Base-by-base conservation (phyloP, 1,140 invertebrate species). In the Ridgeia piscesae region DNA sequence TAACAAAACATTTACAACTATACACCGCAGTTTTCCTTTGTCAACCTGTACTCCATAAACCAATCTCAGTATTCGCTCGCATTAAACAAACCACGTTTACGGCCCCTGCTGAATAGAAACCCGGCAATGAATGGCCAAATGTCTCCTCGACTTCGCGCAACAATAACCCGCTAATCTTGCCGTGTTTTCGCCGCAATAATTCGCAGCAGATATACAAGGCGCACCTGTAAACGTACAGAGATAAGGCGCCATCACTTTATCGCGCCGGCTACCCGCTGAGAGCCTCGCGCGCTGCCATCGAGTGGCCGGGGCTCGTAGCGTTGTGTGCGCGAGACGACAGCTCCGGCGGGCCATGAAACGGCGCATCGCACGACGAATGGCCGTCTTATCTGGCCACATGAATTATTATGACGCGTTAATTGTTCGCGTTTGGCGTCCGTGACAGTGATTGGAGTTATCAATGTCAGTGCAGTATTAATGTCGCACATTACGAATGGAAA, bases 341-440 rank as follows among this genome's bases (percentile, higher is more conserved):
- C 58, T 9, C 27, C 58, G 27, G 27, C 58, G 58, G 58, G 58
- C 58, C 58, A 77, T 77, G 58, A 8, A 77, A 77, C 58, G 2
- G 58, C 58, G 58, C 58, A 31, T 77, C 58, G 58, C 17, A 2
- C 58, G 4, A 21, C 58, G 58, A 27, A 14, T 77, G 58, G 17
- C 27, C 58, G 58, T 77, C 58, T 77, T 77, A 77, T 77, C 58
- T 1, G 58, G 58, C 58, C 17, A 77, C 58, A 77, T 77, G 58
- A 77, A 77, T 77, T 77, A 77, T 77, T 77, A 77, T 77, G 58
- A 77, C 58, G 58, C 58, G 58, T 77, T 77, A 77, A 77, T 77
- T 77, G 58, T 77, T 77, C 58, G 58, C 11, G 17, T 77, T 77
- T 77, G 58, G 11, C 58, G 58, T 9, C 17, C 58, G 58, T 77